These are phyloP conservation scores for Eira barbara DNA, from an alignment of 2,113 vertebrate species.

Conservation along the genomic window DNA sequence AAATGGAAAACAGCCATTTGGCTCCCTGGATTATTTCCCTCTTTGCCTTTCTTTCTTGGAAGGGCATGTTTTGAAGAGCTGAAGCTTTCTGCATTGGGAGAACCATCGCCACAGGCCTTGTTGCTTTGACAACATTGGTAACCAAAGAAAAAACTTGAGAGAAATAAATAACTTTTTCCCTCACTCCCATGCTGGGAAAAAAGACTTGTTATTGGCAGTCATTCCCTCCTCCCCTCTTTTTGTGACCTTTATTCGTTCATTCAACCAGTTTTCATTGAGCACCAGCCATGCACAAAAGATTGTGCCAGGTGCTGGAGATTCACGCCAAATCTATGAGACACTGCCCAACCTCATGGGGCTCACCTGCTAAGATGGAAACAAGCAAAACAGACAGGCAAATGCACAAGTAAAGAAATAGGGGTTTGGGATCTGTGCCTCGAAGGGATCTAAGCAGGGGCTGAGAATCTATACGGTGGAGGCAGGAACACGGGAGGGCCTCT, in stretches of 20 bases:
- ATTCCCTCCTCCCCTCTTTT: background rate
- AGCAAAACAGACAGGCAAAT: background rate
- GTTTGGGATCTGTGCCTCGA: background rate
- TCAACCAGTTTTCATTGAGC: background rate
- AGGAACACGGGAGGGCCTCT: background rate
- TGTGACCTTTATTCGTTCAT: background rate
- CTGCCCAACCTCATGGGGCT: rapidly evolving
- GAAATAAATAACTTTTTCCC: background rate
- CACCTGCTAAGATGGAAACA: background rate
- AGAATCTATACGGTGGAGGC: background rate
- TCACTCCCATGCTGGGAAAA: background rate
- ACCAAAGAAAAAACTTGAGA: background rate
- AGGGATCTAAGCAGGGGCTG: background rate
- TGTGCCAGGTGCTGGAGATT: background rate
- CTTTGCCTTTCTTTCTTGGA: background rate
- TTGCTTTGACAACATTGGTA: background rate
- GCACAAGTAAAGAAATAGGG: background rate
- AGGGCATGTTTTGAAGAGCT: background rate
- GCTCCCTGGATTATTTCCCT: background rate
- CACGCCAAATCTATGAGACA: rapidly evolving
- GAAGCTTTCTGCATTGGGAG: background rate
- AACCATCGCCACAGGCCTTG: background rate
- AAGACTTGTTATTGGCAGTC: background rate
- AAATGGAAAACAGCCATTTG: slow-evolving; percentile 28
- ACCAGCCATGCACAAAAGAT: background rate